Percentiles rank a stretch among this genome's conserved stretches.
phyloP scores from a whole-genome alignment of 2,797 vertebrate genomes.

The Ceryle rudis region DNA sequence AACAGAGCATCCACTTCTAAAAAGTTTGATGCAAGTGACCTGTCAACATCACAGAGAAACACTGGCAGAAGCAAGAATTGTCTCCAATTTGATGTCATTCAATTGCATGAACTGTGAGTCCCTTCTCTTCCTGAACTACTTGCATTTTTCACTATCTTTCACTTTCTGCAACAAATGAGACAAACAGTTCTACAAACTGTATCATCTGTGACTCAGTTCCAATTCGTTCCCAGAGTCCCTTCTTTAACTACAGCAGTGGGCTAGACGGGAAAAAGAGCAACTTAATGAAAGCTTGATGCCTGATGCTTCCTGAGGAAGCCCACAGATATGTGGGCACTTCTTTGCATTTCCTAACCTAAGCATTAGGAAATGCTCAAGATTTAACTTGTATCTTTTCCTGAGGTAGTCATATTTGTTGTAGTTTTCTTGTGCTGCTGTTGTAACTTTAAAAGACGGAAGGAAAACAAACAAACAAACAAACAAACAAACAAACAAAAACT shows the following conservation, averaged over 20 bases:
- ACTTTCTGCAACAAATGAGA: neutral
- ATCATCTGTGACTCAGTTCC: neutral
- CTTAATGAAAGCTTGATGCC: neutral
- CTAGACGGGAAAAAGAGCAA: neutral
- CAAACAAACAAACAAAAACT: neutral
- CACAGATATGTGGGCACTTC: neutral
- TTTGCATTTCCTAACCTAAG: neutral
- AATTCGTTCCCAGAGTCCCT: neutral
- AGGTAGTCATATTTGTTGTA: neutral
- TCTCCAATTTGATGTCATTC: neutral
- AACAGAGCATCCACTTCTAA: neutral
- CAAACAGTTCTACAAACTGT: neutral
- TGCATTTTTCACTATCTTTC: neutral
- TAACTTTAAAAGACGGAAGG: neutral
- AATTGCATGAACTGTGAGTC: neutral
- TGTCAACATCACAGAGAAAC: neutral
- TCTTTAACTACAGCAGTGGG: neutral
- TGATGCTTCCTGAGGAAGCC: neutral
- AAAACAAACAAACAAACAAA: neutral
- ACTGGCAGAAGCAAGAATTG: neutral
- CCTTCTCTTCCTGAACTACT: neutral
- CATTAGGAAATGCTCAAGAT: neutral
- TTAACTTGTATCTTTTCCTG: neutral
- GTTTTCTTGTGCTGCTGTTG: neutral
- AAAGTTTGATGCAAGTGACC: neutral